These are phyloP conservation scores for Hypena proboscidalis DNA, from an alignment of 2,888 invertebrate genomes.

Conservation along the genomic window DNA sequence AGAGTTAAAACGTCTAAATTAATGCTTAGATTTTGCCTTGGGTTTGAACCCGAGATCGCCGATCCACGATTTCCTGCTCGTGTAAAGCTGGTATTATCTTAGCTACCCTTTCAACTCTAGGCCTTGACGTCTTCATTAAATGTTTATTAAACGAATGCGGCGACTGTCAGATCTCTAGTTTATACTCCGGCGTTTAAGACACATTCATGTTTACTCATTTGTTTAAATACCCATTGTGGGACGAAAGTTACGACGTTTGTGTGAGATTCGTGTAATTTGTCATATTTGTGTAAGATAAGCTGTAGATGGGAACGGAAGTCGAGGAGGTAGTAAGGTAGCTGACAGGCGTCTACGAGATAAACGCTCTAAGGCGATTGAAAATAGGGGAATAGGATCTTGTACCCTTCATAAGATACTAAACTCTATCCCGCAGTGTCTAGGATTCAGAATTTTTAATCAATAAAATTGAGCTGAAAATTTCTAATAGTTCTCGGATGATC, in stretches of 20 bases:
- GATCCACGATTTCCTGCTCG: no score
- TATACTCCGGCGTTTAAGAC: constrained; percentile 13
- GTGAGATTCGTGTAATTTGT: constrained; percentile 68
- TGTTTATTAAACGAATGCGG: constrained; percentile 6
- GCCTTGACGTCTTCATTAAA: background rate
- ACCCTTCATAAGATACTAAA: no score
- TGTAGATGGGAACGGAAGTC: constrained; percentile 77
- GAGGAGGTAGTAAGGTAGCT: constrained; percentile 44
- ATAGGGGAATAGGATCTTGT: constrained; percentile 11
- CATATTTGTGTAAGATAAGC: constrained; percentile 78
- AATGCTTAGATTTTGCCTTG: no score
- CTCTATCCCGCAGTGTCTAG: no score
- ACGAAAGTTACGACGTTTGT: constrained; percentile 30
- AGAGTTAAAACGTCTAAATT: no score
- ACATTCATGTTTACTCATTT: constrained; percentile 28
- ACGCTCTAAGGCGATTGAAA: constrained; percentile 40
- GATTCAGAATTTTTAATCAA: no score
- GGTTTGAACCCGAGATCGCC: no score
- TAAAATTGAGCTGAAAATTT: no score
- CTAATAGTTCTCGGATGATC: no score
- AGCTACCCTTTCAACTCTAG: no score
- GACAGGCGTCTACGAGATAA: constrained; percentile 71
- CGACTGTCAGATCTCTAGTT: constrained; percentile 13
- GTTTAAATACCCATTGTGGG: constrained; percentile 40
- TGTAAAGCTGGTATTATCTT: no score